Base-by-base conservation (phyloP, 2,888 invertebrate genomes). In the Agrochola litura region DNA sequence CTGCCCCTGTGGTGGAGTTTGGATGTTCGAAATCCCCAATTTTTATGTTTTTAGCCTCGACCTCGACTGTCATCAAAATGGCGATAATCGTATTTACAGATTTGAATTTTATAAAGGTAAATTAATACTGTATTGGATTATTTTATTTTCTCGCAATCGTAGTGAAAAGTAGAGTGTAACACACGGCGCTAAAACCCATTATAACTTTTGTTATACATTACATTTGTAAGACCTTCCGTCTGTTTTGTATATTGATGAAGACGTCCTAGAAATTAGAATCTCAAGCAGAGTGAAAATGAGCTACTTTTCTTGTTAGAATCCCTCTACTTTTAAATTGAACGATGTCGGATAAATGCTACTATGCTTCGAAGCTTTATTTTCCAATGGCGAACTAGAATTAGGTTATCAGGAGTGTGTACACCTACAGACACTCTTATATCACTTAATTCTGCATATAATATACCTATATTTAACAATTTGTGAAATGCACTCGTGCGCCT, bases 391-490 rank as follows among this genome's bases (percentile, higher is more conserved):
- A 49, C 22, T 54, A 43, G 16, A 78, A 74, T 46, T 65, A 73
- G 1, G 52, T 46, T 43, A 65, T 14, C 25, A 16, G 0, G n/a
- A 63, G 25, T 64, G 10, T 49, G 54, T 49, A 25, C 56, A n/a
- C 19, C 43, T 79, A 60, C 22, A 43, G 8, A 58, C 16, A 49
- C 49, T n/a, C 6, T 56, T 41, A 66, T 3, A 1, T 65, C 19
- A n/a, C 41, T 52, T 61, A 68, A 41, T 30, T 49, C 22, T 58
- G 8, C 4, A 54, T 43, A 52, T 14, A 30, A 4, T 16, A 46
- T n/a, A 19, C 19, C 30, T 60, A 61, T 69, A 80, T 73, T 61
- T 46, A 46, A 54, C 19, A 25, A 77, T 63, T 81, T 77, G 54
- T 41, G 22, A 30, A 81, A 63, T 61, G 52, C 63, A 43, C 43